Evolutionary conservation across 2,888 invertebrate species (phyloP).

Genomic region (Hypselothyrea guttata): DNA sequence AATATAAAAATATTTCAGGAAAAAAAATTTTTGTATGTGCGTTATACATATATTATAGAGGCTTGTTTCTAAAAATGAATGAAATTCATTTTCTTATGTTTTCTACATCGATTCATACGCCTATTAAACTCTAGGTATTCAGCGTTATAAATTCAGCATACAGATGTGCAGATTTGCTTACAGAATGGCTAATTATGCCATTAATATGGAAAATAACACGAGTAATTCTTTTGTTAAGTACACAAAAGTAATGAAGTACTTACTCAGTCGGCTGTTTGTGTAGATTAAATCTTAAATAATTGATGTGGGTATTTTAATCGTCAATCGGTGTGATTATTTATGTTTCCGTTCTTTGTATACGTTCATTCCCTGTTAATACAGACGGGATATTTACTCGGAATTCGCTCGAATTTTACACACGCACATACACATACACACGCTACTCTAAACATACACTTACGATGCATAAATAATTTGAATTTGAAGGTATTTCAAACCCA

Average conservation of each 20-base stretch:
- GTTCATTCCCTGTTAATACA: conserved; percentile 1
- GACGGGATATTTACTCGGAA: too few species aligned
- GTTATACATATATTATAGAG: too few species aligned
- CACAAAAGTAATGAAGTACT: conserved; percentile 13
- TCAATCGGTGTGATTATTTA: background rate
- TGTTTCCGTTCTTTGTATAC: background rate
- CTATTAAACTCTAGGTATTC: background rate
- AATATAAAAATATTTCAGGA: too few species aligned
- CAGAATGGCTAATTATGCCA: background rate
- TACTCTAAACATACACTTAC: too few species aligned
- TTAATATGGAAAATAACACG: background rate
- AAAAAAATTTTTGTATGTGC: too few species aligned
- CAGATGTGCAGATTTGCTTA: background rate
- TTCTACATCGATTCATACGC: too few species aligned
- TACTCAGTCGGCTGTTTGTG: conserved; percentile 22
- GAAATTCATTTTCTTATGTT: too few species aligned
- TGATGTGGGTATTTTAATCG: conserved; percentile 4
- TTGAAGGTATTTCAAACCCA: conserved; percentile 6
- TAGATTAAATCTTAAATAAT: conserved; percentile 12
- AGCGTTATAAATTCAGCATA: conserved; percentile 2
- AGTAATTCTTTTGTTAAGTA: background rate
- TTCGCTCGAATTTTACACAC: conserved; percentile 1
- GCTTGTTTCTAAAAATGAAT: too few species aligned
- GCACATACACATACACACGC: too few species aligned
- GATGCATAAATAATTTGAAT: conserved; percentile 13